Base-by-base conservation (phyloP, 2,797 vertebrate genomes). In the Hypotaenidia philippensis region DNA sequence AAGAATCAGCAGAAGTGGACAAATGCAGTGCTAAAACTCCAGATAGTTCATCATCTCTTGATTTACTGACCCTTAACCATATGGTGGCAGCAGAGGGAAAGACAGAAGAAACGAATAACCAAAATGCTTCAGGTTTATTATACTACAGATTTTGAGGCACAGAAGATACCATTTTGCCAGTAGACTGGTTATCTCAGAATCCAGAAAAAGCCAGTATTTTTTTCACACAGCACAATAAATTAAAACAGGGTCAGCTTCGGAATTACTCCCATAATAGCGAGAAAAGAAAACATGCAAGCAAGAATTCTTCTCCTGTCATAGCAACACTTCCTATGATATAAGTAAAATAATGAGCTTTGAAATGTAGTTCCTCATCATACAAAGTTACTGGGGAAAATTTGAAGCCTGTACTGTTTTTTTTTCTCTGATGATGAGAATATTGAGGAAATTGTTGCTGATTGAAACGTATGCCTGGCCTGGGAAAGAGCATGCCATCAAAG, bases 31-130 rank as follows among this genome's bases (percentile, higher is more conserved):
- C 14, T 59, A 47, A 87, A 88, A 80, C 4, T 6, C 8, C 11
- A 7, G 10, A 29, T 5, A 38, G 7, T 13, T 71, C 31, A 47
- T 15, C 0, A 31, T 18, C 6, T 36, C 38, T 52, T 66, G 49
- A 41, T 5, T 77, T 83, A 34, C 13, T 87, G 65, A 79, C 0
- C 2, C 63, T 85, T 23, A 76, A 52, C 83, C 78, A 0, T 77
- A 13, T 13, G 89, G 74, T 72, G 93, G 91, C 83, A 96, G 95
- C 47, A 96, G 59, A 95, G 82, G 22, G 52, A 90, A 81, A 78
- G 55, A 52, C 0, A 61, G 32, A 14, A 65, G 20, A 72, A 79
- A 52, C 0, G 0, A 61, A 20, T 5, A 34, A 61, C 5, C n/a
- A 40, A 26, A 71, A 27, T 14, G 1, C 26, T 75, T 84, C 44